Percentiles rank a stretch among this genome's conserved stretches.
Conservation (phyloP, 1,140 invertebrate genomes). For the Drosophila busckii region DNA sequence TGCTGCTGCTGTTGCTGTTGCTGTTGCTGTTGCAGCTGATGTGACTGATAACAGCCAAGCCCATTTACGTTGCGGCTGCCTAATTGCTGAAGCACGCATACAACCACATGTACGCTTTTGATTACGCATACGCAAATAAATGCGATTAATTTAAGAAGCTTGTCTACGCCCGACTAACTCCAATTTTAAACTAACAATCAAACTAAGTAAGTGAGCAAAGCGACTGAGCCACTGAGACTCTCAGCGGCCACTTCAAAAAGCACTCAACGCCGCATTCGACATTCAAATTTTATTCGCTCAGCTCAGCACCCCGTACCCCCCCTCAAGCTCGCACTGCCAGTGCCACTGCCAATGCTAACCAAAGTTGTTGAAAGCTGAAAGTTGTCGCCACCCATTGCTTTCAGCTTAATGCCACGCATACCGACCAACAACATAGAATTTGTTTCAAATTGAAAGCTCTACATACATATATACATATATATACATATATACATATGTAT, state of each 20-base stretch:
- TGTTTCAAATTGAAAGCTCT: no score
- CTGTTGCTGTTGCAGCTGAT: background rate
- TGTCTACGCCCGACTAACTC: conserved; percentile 40
- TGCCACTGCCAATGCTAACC: background rate
- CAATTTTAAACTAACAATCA: conserved; percentile 13
- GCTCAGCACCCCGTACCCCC: conserved; percentile 15
- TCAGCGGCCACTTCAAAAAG: conserved; percentile 19
- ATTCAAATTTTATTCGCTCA: conserved; percentile 30
- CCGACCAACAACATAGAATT: no score
- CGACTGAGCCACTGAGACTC: conserved; percentile 4
- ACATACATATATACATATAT: no score
- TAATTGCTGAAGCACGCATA: conserved; percentile 42
- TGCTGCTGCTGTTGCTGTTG: background rate
- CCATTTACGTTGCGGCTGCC: conserved; percentile 37
- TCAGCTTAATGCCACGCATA: no score
- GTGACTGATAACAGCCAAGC: conserved; percentile 45
- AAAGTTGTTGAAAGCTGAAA: no score
- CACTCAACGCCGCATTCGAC: conserved; percentile 12
- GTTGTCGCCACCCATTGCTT: no score
- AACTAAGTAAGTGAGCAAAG: conserved; percentile 7
- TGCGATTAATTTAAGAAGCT: conserved; percentile 70
- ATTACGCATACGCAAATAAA: conserved; percentile 47
- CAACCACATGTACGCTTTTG: background rate
- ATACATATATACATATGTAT: no score
- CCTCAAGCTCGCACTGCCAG: background rate